A percentile compares a stretch with the other conserved stretches of the same genome.
These are phyloP conservation scores for Euzophera pinguis DNA, from an alignment of 2,888 invertebrate genomes.

Conservation along the genomic window DNA sequence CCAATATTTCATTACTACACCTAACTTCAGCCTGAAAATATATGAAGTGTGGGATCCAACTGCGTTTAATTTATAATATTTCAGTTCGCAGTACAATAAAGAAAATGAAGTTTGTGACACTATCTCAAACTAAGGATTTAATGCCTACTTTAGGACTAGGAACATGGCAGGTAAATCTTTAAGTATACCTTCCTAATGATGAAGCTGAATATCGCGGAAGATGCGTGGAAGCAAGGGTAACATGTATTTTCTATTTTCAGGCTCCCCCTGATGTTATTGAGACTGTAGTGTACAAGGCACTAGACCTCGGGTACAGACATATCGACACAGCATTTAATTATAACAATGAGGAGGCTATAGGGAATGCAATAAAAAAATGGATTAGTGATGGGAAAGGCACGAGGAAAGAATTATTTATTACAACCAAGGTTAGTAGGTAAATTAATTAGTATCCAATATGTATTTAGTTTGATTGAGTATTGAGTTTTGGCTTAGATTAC, in stretches of 20 bases:
- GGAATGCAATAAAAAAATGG: slow-evolving; percentile 83
- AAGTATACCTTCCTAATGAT: too few species aligned
- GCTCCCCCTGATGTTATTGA: slow-evolving; percentile 83
- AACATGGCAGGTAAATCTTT: slow-evolving; percentile 83
- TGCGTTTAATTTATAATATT: slow-evolving; percentile 31
- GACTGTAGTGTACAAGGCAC: slow-evolving; percentile 80
- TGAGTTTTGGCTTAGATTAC: too few species aligned
- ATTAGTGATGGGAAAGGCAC: slow-evolving; percentile 81
- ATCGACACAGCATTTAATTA: slow-evolving; percentile 91
- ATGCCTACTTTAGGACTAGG: slow-evolving; percentile 87
- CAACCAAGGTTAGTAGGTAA: slow-evolving; percentile 83
- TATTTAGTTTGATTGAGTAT: too few species aligned
- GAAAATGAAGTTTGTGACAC: slow-evolving; percentile 65
- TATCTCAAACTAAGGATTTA: slow-evolving; percentile 69
- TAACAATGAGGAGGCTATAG: slow-evolving; percentile 88
- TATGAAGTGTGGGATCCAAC: slow-evolving; percentile 36
- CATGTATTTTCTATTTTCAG: slow-evolving; percentile 44
- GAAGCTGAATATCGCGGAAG: background rate
- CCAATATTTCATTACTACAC: slow-evolving; percentile 48
- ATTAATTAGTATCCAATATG: too few species aligned
- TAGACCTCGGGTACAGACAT: slow-evolving; percentile 86
- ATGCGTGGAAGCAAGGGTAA: background rate
- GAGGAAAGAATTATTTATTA: slow-evolving; percentile 87
- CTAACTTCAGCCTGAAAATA: slow-evolving; percentile 36
- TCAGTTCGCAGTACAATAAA: slow-evolving; percentile 36